Evolutionary conservation across 2,113 vertebrate species (phyloP), one percentile per base, ranked within the genome.

Genomic region (Verasper variegatus): DNA sequence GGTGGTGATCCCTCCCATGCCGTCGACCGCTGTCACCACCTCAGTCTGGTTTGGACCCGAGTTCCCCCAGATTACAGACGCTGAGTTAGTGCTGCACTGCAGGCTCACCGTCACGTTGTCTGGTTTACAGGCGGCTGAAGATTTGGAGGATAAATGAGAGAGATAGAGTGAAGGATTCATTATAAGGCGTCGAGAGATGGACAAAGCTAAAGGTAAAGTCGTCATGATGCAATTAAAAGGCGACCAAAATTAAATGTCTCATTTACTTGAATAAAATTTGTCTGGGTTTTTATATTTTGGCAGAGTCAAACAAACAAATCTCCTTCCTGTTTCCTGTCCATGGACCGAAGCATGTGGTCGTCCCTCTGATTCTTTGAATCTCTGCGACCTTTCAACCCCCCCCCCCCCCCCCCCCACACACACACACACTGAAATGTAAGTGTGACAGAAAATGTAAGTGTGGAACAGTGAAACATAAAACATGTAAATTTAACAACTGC

Each of bases 51-150:
- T 84, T 1, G 85, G 81, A 5, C 88, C 92, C 1, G 76, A 63
- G 68, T 90, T 82, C 35, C 64, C 61, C 95, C 95, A 96, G 35
- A 79, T 85, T 24, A 95, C 90, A 0, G 5, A 63, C 0, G 87
- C 93, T 27, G 56, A 6, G 63, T 93, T 92, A 2, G 62, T 91
- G 47, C 65, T 78, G 81, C 95, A 96, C 57, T 92, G 64, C 56
- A 94, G 71, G 11, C 77, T 13, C 68, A 93, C 87, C 2, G 10
- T 4, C 27, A 92, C 83, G 1, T 21, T 89, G 42, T 88, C 17
- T 45, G 93, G 91, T 37, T 72, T 69, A 37, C 95, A 96, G n/a
- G 95, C 94, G 4, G 93, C 95, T 96, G 75, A 18, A 23, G 64
- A 58, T 27, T 42, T 18, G 54, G 52, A 68, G 23, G n/a, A 57